These are phyloP conservation scores for Hippotragus niger DNA, from an alignment of 2,113 vertebrate genomes.

Conservation along the genomic window DNA sequence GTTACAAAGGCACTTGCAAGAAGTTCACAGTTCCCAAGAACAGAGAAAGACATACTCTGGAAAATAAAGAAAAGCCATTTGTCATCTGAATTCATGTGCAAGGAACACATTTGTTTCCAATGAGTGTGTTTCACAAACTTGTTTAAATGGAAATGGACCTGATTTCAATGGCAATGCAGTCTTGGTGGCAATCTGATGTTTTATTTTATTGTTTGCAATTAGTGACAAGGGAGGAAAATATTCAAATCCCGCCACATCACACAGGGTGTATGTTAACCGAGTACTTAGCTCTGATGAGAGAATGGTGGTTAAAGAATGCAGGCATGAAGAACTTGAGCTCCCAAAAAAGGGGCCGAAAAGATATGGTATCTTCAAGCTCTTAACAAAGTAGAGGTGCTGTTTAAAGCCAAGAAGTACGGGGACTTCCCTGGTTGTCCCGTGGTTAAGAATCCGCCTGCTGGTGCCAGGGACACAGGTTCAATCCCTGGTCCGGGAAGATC, in stretches of 20 bases:
- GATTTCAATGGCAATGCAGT: conserved; percentile 47
- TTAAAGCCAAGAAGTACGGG: background rate
- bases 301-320: background rate
- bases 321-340: background rate
- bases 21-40: background rate
- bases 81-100: conserved; percentile 47
- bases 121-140: conserved; percentile 43
- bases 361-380: background rate
- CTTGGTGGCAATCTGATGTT: conserved; percentile 58
- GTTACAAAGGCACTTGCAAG: background rate
- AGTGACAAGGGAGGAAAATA: conserved; percentile 57
- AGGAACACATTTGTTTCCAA: conserved; percentile 51
- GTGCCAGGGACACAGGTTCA: background rate
- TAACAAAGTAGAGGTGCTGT: background rate
- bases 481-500: background rate
- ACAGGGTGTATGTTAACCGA: background rate
- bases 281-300: background rate
- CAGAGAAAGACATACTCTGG: background rate
- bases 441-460: background rate
- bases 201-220: conserved; percentile 72
- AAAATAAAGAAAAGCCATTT: conserved; percentile 13
- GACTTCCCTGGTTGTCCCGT: background rate
- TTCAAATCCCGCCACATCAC: conserved; percentile 6
- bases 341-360: background rate
- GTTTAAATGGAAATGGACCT: conserved; percentile 70